Percentiles rank a stretch among this genome's conserved stretches.
These are phyloP conservation scores for Mycetomoellerius zeteki DNA, from an alignment of 1,140 invertebrate genomes.

Conservation along the genomic window DNA sequence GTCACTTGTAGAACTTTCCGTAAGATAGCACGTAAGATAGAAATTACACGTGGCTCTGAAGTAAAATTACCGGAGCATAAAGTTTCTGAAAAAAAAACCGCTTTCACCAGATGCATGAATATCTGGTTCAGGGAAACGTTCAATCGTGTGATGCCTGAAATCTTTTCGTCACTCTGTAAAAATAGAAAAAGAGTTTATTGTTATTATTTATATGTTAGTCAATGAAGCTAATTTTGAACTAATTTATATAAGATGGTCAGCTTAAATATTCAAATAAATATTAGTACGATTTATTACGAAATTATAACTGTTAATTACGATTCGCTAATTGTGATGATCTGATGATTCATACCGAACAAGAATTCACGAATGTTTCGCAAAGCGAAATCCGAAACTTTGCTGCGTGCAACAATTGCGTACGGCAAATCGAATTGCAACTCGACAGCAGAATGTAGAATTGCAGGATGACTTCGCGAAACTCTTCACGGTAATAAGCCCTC, in stretches of 20 bases:
- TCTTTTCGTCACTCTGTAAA: not conserved
- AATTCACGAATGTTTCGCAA: not conserved
- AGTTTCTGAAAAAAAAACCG: not conserved
- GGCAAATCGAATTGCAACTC: not conserved
- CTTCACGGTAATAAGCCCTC: constrained; percentile 17
- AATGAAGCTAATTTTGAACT: not conserved
- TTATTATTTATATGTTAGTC: no score
- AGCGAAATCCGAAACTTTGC: not conserved
- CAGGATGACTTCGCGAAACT: constrained; percentile 60
- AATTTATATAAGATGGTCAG: not conserved
- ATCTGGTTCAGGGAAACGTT: not conserved
- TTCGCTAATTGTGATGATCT: not conserved
- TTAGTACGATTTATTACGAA: not conserved
- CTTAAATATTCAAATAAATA: not conserved
- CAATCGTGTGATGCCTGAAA: not conserved
- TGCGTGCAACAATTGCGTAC: not conserved
- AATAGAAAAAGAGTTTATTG: not conserved
- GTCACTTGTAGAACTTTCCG: not conserved
- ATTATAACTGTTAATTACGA: not conserved
- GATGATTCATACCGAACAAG: not conserved
- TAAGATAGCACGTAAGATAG: not conserved
- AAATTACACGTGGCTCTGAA: no score
- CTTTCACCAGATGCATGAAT: not conserved
- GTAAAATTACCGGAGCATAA: not conserved
- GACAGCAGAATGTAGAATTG: constrained; percentile 32